A percentile compares a stretch with the other conserved stretches of the same genome.
Evolutionary conservation across 2,113 vertebrate species (phyloP).

Genomic region (Gallinago media): DNA sequence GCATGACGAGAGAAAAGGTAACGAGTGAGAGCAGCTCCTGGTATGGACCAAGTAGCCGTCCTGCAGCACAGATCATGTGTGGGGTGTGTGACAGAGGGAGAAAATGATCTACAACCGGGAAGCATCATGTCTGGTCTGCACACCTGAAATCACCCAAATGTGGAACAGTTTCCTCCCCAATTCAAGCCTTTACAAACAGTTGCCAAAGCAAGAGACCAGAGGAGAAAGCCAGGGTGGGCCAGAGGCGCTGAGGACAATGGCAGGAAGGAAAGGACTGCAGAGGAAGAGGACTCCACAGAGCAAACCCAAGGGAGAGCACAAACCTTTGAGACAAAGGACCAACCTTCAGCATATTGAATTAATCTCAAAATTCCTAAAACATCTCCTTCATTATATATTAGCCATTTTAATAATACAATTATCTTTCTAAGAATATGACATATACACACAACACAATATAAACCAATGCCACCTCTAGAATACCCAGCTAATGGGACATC

Average conservation of each 20-base stretch:
- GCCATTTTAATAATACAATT: background rate
- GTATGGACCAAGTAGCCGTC: rapidly evolving
- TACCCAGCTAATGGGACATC: background rate
- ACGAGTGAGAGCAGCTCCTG: background rate
- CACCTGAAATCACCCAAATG: background rate
- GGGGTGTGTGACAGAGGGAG: background rate
- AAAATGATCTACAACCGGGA: background rate
- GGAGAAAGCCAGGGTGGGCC: background rate
- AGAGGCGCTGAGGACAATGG: background rate
- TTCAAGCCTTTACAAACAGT: background rate
- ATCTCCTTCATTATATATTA: background rate
- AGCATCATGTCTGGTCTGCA: background rate
- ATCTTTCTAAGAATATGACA: background rate
- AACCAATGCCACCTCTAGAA: background rate
- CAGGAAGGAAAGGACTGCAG: background rate
- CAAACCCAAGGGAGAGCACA: background rate
- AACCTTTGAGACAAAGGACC: background rate
- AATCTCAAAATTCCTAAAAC: background rate
- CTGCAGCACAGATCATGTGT: background rate
- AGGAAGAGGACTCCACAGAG: background rate
- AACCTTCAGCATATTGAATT: background rate
- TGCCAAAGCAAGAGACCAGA: background rate
- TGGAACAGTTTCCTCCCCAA: background rate
- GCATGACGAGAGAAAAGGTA: background rate
- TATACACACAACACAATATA: background rate